Base-by-base conservation (phyloP, 2,888 invertebrate species). In the Rutpela maculata region DNA sequence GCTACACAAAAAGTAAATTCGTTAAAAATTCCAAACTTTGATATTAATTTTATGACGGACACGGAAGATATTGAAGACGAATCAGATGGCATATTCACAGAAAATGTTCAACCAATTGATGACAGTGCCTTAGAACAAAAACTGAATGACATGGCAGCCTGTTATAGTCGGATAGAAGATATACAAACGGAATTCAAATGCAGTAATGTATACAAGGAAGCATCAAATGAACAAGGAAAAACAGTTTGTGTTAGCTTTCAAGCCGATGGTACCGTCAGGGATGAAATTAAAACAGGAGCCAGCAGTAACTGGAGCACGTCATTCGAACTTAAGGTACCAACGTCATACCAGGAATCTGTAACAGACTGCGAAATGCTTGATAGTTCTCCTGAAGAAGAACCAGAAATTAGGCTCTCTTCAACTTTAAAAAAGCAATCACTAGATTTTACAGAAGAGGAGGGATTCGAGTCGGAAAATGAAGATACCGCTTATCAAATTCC, bases 341-440 rank as follows among this genome's bases (percentile, higher is more conserved):
- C 12, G 15, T n/a, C 55, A 43, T 69, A 67, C 18, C 90, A 85
- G 65, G 87, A 90, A 62, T 88, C 88, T 0, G 22, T 90, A 1
- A 92, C 92, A 6, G 91, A 92, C 83, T 85, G 90, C 17, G 92
- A 92, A 84, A 89, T 90, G 79, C 84, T 91, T n/a, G 89, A 90
- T 43, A 80, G 79, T 72, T 88, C 88, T 31, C 84, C 87, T 15
- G 85, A 84, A 15, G 87, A 86, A 66, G 81, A 80, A 38, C 82
- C 86, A 68, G 85, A 85, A n/a, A 86, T 87, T 78, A 83, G 85
- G 56, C 88, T 89, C 38, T 89, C 89, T 7, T 81, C 88, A 1
- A 85, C 88, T 35, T 78, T 88, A 12, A 82, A 89, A 69, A 89
- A 89, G 5, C 86, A 87, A 50, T 59, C 59, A 19, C 11, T 22